Conservation (phyloP, 2,888 invertebrate genomes). For the Acanthacorydalis orientalis region DNA sequence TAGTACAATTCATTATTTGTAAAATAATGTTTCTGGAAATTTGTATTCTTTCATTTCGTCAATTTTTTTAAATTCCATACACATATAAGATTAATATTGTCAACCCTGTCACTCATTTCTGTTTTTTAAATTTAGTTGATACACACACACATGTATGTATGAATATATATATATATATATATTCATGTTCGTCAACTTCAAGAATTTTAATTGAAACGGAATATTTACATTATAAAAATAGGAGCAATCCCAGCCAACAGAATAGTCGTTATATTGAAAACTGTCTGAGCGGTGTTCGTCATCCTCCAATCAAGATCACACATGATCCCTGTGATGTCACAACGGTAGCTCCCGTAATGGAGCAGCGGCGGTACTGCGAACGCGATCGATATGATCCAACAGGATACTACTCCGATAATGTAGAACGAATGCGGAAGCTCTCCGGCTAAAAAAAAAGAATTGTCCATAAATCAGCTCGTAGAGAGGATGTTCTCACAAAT, state of each 20-base stretch:
- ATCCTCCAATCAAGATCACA: slow-evolving; percentile 34
- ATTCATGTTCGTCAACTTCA: not conserved
- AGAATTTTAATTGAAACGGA: not conserved
- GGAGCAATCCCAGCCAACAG: slow-evolving; percentile 29
- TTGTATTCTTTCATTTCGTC: no score
- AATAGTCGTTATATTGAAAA: slow-evolving; percentile 29
- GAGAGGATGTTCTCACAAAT: no score
- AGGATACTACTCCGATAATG: slow-evolving; percentile 26
- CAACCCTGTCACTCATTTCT: no score
- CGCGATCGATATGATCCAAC: slow-evolving; percentile 27
- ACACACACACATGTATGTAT: no score
- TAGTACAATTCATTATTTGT: no score
- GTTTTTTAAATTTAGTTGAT: no score
- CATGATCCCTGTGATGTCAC: slow-evolving; percentile 31
- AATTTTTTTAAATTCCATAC: no score
- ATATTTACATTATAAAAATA: slow-evolving; percentile 29
- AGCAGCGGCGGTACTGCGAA: slow-evolving; percentile 31
- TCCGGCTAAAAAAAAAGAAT: slow-evolving; percentile 24
- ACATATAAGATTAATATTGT: no score
- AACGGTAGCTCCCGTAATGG: slow-evolving; percentile 32
- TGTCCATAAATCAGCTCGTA: not conserved
- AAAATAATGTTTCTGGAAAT: no score
- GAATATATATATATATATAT: no score
- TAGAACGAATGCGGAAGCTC: slow-evolving; percentile 28
- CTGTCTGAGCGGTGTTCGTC: slow-evolving; percentile 26